Conservation (phyloP, 2,113 vertebrate genomes). For the Acinonyx jubatus region DNA sequence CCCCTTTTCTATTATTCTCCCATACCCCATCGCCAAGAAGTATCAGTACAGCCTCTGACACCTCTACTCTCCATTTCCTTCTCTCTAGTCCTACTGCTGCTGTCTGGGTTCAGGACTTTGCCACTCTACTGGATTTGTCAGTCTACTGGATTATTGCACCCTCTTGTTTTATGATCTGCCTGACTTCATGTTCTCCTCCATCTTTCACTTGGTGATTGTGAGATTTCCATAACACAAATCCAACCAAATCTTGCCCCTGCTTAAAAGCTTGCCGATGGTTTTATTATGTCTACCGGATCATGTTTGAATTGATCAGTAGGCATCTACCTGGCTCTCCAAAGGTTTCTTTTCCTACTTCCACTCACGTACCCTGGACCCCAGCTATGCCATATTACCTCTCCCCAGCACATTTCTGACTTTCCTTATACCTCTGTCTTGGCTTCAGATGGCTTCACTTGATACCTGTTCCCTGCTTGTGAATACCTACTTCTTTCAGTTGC, state of each 20-base stretch:
- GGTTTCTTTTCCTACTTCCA: not conserved
- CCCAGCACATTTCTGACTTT: not conserved
- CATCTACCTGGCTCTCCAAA: not conserved
- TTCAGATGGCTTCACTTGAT: not conserved
- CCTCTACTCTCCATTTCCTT: not conserved
- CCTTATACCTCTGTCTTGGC: not conserved
- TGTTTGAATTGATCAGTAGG: not conserved
- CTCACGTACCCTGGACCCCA: not conserved
- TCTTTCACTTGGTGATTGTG: conserved; percentile 11
- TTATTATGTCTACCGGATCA: not conserved
- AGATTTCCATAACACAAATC: not conserved
- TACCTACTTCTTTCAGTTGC: not conserved
- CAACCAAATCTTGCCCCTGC: not conserved
- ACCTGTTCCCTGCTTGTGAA: not conserved
- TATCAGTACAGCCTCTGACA: not conserved
- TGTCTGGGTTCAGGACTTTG: not conserved
- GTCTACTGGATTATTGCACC: not conserved
- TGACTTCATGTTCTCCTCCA: not conserved
- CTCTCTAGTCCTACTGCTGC: not conserved
- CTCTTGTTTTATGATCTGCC: not conserved
- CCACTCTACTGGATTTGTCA: not conserved
- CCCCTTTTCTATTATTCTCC: not conserved
- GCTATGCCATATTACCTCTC: not conserved
- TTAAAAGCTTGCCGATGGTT: not conserved
- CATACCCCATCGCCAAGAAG: not conserved